A percentile compares a stretch with the other conserved stretches of the same genome.
These are phyloP conservation scores for Andrena hattorfiana DNA, from an alignment of 2,888 invertebrate genomes.

Conservation along the genomic window DNA sequence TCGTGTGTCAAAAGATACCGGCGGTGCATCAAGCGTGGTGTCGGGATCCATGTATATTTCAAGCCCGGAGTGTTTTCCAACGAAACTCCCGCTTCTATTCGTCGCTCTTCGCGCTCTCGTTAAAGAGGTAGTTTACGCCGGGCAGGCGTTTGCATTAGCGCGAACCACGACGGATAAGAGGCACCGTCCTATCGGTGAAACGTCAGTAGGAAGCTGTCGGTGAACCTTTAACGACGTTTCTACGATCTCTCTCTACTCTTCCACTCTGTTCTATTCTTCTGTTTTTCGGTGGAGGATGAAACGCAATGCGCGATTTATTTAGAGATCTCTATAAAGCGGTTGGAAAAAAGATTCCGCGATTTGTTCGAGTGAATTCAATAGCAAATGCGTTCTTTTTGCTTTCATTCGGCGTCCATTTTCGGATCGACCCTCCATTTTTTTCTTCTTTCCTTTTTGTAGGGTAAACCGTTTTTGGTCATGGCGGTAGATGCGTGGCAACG, in stretches of 20 bases:
- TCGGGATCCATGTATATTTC: conserved; percentile 21
- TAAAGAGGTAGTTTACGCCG: background rate
- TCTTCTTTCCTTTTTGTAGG: conserved; percentile 12
- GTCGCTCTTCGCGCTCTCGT: conserved; percentile 8
- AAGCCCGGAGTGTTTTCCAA: conserved; percentile 20
- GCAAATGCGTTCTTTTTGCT: conserved; percentile 18
- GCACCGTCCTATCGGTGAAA: conserved; percentile 19
- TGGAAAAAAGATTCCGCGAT: conserved; percentile 13
- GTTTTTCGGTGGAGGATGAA: background rate
- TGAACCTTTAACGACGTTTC: conserved; percentile 19
- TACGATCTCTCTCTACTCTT: background rate
- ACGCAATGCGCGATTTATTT: conserved; percentile 24
- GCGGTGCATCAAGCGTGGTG: background rate
- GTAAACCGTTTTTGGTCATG: conserved; percentile 34
- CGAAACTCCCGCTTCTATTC: background rate
- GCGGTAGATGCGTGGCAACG: conserved; percentile 24
- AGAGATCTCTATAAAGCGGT: conserved; percentile 4
- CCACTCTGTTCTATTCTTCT: background rate
- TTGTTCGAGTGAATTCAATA: conserved; percentile 10
- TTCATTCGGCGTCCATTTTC: conserved; percentile 14
- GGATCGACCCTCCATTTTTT: conserved; percentile 10
- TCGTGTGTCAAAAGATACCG: conserved; percentile 31
- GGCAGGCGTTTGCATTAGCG: conserved; percentile 16
- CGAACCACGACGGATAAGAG: conserved; percentile 6
- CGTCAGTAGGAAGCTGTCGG: conserved; percentile 7